Conservation (phyloP, 1,140 invertebrate genomes). For the Ceratina australensis region DNA sequence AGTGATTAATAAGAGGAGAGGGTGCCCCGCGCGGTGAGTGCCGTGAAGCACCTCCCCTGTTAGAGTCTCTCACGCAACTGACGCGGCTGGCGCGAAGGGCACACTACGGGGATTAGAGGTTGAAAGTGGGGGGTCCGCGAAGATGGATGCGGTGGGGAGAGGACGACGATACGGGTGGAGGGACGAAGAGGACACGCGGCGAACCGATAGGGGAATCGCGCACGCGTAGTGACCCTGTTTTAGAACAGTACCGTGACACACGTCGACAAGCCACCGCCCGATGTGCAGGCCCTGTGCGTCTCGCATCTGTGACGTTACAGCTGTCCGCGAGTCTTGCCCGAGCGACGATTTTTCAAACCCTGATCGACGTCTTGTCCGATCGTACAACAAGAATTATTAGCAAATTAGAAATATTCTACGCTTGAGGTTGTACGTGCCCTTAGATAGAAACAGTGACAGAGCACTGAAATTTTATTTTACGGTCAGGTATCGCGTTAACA, state of each 20-base stretch:
- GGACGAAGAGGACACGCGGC: conserved; percentile 1
- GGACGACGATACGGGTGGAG: conserved; percentile 11
- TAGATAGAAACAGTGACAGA: too few species aligned
- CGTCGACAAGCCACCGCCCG: conserved; percentile 69
- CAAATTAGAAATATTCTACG: too few species aligned
- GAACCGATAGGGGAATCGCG: conserved; percentile 57
- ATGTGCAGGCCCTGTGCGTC: conserved; percentile 56
- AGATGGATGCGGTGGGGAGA: conserved; percentile 13
- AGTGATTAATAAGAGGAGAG: conserved; percentile 63
- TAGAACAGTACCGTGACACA: conserved; percentile 67
- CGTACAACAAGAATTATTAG: too few species aligned
- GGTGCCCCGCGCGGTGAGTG: conserved; percentile 59
- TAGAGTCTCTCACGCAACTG: conserved; percentile 78
- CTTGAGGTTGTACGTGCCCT: too few species aligned
- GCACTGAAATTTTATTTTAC: too few species aligned
- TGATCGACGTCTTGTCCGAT: too few species aligned
- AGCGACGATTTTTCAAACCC: too few species aligned
- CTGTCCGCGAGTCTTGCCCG: not conserved
- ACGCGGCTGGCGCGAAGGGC: conserved; percentile 68
- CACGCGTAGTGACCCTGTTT: conserved; percentile 75
- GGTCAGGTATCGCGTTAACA: too few species aligned
- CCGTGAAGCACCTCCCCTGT: conserved; percentile 66
- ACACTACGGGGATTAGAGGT: conserved; percentile 57
- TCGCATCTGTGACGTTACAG: conserved; percentile 21
- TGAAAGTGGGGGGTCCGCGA: conserved; percentile 36